Evolutionary conservation across 2,888 invertebrate genomes (phyloP).

Genomic region (Polia nebulosa): DNA sequence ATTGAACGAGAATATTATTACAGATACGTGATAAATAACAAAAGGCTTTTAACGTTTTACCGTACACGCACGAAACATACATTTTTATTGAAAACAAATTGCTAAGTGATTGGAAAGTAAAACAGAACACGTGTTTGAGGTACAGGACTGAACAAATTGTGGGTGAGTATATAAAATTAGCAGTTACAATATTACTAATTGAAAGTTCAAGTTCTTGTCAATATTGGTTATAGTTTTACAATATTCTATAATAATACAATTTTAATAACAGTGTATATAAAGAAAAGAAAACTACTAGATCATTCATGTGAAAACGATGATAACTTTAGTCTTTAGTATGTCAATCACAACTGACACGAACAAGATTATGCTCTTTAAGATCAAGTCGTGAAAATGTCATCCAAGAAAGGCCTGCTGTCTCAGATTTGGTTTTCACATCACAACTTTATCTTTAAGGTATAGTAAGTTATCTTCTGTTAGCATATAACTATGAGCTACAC

Average conservation of each 20-base stretch:
- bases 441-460: background rate
- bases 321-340: background rate
- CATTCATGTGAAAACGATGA: background rate
- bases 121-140: background rate
- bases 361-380: background rate
- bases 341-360: too few species aligned
- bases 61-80: background rate
- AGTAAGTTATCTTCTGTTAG: background rate
- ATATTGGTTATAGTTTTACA: too few species aligned
- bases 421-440: background rate
- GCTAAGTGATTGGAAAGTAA: constrained; percentile 11
- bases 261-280: background rate
- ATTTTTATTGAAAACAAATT: constrained; percentile 46
- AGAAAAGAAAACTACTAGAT: background rate
- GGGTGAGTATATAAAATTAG: background rate
- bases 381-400: background rate
- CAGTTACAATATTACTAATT: too few species aligned
- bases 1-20: constrained; percentile 10
- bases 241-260: too few species aligned
- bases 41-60: constrained; percentile 53
- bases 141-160: background rate
- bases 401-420: background rate
- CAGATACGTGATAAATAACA: constrained; percentile 41
- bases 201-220: too few species aligned
- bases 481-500: background rate